Evolutionary conservation across 2,888 invertebrate genomes (phyloP).

Genomic region (Nephrotoma guestfalica): DNA sequence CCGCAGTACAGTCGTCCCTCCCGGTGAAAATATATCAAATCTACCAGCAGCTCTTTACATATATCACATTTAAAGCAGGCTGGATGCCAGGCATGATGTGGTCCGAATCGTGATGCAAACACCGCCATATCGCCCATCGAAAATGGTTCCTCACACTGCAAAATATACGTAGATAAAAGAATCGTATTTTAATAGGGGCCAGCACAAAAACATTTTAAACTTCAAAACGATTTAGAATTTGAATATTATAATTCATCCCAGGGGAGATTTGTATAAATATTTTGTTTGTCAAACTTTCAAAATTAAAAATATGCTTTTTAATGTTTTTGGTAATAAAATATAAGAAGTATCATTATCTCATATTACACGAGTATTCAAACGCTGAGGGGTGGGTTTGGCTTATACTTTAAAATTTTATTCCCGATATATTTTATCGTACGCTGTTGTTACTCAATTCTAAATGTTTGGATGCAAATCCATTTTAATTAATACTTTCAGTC

Average conservation of each 20-base stretch:
- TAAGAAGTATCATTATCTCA: neutral
- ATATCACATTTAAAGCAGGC: conserved; percentile 86
- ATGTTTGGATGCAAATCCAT: neutral
- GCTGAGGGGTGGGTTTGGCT: neutral
- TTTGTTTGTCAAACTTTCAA: neutral
- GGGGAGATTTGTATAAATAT: neutral
- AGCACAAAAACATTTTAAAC: neutral
- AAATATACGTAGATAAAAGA: conserved; percentile 13
- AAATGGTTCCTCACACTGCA: conserved; percentile 74
- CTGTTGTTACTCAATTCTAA: neutral
- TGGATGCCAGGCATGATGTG: conserved; percentile 84
- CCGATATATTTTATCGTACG: neutral
- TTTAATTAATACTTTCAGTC: neutral
- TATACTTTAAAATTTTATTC: neutral
- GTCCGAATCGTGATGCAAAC: conserved; percentile 73
- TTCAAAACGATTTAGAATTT: neutral
- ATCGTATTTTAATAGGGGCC: neutral
- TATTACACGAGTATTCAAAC: neutral
- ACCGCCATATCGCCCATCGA: conserved; percentile 84
- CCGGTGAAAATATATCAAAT: conserved; percentile 92
- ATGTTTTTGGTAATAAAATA: neutral
- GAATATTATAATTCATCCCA: neutral
- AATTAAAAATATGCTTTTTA: neutral
- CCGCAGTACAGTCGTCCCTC: conserved; percentile 87
- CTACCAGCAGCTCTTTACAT: conserved; percentile 88